Evolutionary conservation across 1,140 invertebrate species (phyloP).

Genomic region (Drosophila subpulchrella): DNA sequence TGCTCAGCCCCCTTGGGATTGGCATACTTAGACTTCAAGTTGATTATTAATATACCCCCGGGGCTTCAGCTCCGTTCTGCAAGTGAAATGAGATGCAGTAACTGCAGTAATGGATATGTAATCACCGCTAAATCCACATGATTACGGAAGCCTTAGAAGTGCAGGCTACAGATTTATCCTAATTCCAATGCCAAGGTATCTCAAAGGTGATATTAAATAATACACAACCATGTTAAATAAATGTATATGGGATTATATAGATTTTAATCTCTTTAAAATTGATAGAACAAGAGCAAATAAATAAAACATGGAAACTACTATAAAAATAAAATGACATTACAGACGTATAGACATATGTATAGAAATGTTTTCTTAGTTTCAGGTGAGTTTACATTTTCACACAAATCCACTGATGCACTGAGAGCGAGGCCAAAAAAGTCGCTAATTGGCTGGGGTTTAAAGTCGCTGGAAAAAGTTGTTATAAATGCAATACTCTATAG

Average conservation of each 20-base stretch:
- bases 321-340: too few relatives aligned
- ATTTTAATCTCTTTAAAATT: too few relatives aligned
- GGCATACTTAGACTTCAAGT: slow-evolving; percentile 42
- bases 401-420: background rate
- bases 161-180: background rate
- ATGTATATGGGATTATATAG: too few relatives aligned
- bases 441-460: slow-evolving; percentile 36
- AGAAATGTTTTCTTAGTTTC: too few relatives aligned
- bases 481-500: background rate
- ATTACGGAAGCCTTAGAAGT: slow-evolving; percentile 8
- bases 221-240: too few relatives aligned
- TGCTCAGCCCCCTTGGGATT: slow-evolving; percentile 39
- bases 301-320: too few relatives aligned
- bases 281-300: too few relatives aligned
- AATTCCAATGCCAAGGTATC: slow-evolving; percentile 1
- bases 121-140: slow-evolving; percentile 18
- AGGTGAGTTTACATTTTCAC: background rate
- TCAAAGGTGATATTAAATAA: background rate
- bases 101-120: slow-evolving; percentile 25
- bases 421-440: slow-evolving; percentile 19
- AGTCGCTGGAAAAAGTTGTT: slow-evolving; percentile 22
- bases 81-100: slow-evolving; percentile 30
- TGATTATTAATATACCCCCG: slow-evolving; percentile 58
- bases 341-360: too few relatives aligned
- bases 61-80: background rate